These are phyloP conservation scores for Crossocerus cetratus DNA, from an alignment of 2,888 invertebrate genomes.

Conservation along the genomic window DNA sequence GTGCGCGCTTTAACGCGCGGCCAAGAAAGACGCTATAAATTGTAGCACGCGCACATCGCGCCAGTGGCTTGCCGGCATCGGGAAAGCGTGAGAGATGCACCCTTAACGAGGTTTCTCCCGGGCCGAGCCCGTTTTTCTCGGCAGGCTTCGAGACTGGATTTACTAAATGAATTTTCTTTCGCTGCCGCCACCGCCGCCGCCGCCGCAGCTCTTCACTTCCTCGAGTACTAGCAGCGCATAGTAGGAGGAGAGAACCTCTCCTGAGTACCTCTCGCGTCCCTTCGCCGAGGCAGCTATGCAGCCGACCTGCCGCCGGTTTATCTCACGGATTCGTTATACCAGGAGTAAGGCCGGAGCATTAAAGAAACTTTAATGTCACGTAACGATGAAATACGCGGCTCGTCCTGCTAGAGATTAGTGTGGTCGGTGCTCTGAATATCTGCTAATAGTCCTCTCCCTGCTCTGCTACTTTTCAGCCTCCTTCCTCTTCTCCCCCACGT, in stretches of 20 bases:
- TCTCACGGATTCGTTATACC: no score
- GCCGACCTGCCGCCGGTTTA: not conserved
- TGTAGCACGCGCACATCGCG: constrained; percentile 64
- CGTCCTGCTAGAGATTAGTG: no score
- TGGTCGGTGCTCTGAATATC: no score
- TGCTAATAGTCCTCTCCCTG: no score
- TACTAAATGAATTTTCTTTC: constrained; percentile 16
- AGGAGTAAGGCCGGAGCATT: no score
- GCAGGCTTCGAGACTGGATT: constrained; percentile 21
- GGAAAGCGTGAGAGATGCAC: constrained; percentile 31
- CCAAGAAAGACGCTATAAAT: constrained; percentile 71
- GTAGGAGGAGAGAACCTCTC: no score
- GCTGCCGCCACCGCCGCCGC: not conserved
- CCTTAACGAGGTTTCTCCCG: constrained; percentile 49
- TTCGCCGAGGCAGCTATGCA: not conserved
- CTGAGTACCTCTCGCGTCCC: no score
- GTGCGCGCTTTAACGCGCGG: constrained; percentile 63
- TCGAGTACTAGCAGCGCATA: not conserved
- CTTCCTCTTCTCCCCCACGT: not conserved
- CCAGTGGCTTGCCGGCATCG: constrained; percentile 30
- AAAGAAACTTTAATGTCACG: no score
- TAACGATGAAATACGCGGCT: no score
- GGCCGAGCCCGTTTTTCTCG: not conserved
- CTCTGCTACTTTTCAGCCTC: not conserved
- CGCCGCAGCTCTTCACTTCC: not conserved